phyloP scores from a whole-genome alignment of 23 tunicate species.

The Diplosoma virens region DNA sequence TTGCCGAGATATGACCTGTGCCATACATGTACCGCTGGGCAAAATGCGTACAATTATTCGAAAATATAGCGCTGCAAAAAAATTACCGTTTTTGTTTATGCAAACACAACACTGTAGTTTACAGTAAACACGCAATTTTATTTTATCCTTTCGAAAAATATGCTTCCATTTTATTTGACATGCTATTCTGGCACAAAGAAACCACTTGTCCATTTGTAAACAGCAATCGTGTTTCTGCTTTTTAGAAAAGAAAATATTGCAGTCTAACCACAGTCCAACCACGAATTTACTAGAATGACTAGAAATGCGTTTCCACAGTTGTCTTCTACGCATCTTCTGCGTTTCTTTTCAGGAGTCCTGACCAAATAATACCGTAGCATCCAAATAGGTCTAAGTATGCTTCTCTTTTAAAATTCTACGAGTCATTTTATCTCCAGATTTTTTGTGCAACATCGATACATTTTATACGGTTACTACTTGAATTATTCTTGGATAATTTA shows the following conservation, averaged over 20 bases:
- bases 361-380: neutral
- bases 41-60: too few relatives aligned
- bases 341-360: neutral
- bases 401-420: neutral
- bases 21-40: conserved; percentile 1
- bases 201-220: neutral
- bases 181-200: neutral
- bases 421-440: neutral
- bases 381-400: neutral
- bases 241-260: neutral
- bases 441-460: conserved; percentile 5
- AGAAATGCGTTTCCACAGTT: neutral
- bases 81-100: neutral
- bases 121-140: neutral
- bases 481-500: neutral
- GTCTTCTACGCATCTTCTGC: conserved; percentile 12
- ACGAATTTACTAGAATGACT: neutral
- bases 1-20: neutral
- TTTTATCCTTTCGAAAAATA: neutral
- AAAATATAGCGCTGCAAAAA: too few relatives aligned
- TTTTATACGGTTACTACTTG: neutral
- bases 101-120: neutral
- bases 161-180: neutral
- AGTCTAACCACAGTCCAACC: neutral
- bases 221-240: neutral